Conservation (phyloP, 2,888 invertebrate species). For the Callinectes sapidus region DNA sequence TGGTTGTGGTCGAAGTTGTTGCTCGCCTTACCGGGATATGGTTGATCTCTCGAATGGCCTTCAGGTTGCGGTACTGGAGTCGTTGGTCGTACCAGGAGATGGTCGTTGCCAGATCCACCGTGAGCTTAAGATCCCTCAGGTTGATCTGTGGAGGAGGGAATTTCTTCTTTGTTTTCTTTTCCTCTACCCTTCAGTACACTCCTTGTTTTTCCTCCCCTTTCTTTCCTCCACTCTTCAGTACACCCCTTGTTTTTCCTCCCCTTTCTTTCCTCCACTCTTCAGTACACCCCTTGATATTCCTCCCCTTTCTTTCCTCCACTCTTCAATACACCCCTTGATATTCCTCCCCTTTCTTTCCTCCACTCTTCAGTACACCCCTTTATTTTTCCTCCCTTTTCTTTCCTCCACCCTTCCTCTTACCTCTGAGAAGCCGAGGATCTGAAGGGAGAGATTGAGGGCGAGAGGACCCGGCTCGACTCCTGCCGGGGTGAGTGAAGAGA, state of each 20-base stretch:
- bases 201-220: no score
- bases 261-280: no score
- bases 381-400: not conserved
- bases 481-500: slow-evolving; percentile 34
- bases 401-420: not conserved
- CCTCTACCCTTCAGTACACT: no score
- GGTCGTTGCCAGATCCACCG: slow-evolving; percentile 53
- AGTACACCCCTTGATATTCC: no score
- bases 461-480: not conserved
- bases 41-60: slow-evolving; percentile 60
- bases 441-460: slow-evolving; percentile 34
- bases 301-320: no score
- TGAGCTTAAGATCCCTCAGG: slow-evolving; percentile 65
- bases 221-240: no score
- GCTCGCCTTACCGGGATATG: slow-evolving; percentile 56
- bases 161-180: no score
- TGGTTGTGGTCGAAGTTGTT: not conserved
- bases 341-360: not conserved
- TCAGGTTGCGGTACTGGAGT: slow-evolving; percentile 62
- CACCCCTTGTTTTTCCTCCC: no score
- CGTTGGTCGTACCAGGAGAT: slow-evolving; percentile 67
- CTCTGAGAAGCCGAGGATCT: slow-evolving; percentile 47
- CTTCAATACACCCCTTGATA: not conserved
- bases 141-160: slow-evolving; percentile 66
- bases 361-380: not conserved